Percentiles rank a stretch among this genome's conserved stretches.
phyloP scores from a whole-genome alignment of 2,888 invertebrate species.

The Megamerina dolium region DNA sequence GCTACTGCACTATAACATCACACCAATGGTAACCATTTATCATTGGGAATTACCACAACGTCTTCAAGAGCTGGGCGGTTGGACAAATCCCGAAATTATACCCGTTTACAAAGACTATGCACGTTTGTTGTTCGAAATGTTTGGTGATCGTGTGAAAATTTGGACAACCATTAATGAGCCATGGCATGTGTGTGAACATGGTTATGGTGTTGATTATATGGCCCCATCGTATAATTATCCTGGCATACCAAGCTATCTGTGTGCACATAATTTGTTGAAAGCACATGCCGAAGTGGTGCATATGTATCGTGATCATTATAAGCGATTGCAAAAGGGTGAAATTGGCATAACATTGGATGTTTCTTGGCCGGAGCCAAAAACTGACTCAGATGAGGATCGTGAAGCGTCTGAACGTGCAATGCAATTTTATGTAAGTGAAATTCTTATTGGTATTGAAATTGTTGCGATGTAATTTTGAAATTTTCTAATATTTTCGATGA shows the following conservation, averaged over 20 bases:
- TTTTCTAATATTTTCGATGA: neutral
- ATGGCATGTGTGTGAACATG: slow-evolving; percentile 49
- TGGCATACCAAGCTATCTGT: slow-evolving; percentile 61
- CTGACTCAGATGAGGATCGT: slow-evolving; percentile 52
- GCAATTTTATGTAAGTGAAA: slow-evolving; percentile 55
- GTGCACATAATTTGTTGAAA: slow-evolving; percentile 65
- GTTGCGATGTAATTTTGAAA: neutral
- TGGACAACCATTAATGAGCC: slow-evolving; percentile 80
- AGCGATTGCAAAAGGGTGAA: slow-evolving; percentile 54
- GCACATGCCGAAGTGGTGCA: slow-evolving; percentile 68
- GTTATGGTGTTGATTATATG: slow-evolving; percentile 54
- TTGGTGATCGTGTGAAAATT: slow-evolving; percentile 59
- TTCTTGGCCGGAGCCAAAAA: slow-evolving; percentile 58
- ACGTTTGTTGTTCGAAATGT: slow-evolving; percentile 56
- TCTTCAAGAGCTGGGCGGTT: slow-evolving; percentile 62
- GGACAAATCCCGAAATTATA: slow-evolving; percentile 61
- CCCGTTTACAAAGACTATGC: slow-evolving; percentile 62
- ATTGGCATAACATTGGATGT: slow-evolving; percentile 60
- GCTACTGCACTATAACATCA: slow-evolving; percentile 59
- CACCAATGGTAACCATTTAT: slow-evolving; percentile 65
- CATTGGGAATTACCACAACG: slow-evolving; percentile 67
- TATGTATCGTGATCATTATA: slow-evolving; percentile 58
- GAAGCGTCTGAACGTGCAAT: slow-evolving; percentile 59
- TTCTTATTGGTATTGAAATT: neutral
- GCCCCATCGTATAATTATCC: slow-evolving; percentile 57